Evolutionary conservation across 2,113 vertebrate species (phyloP).

Genomic region (Seriola dumerili): DNA sequence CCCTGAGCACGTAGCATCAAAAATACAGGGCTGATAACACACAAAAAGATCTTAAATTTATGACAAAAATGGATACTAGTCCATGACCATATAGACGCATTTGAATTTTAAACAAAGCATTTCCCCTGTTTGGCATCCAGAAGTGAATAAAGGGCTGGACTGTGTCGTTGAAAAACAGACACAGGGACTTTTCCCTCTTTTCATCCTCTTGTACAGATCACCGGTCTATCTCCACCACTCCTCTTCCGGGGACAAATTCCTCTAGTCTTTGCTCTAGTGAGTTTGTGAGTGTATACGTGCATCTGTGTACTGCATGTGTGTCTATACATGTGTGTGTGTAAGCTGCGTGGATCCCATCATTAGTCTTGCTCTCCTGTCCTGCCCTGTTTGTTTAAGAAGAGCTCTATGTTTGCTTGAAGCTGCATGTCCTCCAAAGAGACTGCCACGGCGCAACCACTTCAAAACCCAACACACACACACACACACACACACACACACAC

Average conservation of each 20-base stretch:
- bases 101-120: not conserved
- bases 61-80: not conserved
- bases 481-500: conserved; percentile 16
- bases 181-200: conserved; percentile 7
- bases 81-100: not conserved
- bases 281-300: conserved; percentile 53
- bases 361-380: conserved; percentile 90
- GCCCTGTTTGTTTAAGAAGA: conserved; percentile 89
- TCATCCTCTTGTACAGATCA: conserved; percentile 43
- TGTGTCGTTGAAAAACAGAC: not conserved
- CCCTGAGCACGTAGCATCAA: conserved; percentile 13
- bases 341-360: conserved; percentile 89
- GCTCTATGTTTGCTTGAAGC: conserved; percentile 77
- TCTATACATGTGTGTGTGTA: conserved; percentile 71
- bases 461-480: conserved; percentile 54
- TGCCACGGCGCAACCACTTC: conserved; percentile 68
- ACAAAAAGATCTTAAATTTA: not conserved
- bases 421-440: conserved; percentile 72
- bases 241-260: conserved; percentile 73
- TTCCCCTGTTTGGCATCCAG: not conserved
- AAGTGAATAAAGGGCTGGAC: conserved; percentile 3
- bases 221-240: conserved; percentile 59
- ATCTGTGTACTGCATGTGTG: conserved; percentile 56
- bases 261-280: conserved; percentile 61
- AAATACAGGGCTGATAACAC: not conserved